These are phyloP conservation scores for Coccyzus lansbergi DNA, from an alignment of 2,797 vertebrate genomes.

Conservation along the genomic window DNA sequence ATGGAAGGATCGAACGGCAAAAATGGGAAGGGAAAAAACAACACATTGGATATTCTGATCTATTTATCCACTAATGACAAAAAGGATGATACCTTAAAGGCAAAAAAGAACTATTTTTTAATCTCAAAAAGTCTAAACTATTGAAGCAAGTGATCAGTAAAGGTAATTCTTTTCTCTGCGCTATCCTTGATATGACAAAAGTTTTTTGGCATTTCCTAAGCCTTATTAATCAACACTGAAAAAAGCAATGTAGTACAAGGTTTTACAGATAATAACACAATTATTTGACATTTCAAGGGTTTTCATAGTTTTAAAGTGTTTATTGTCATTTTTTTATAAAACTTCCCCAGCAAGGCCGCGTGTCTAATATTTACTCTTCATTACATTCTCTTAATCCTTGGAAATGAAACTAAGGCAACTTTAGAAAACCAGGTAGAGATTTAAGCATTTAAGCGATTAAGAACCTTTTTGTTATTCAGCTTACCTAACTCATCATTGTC, in stretches of 20 bases:
- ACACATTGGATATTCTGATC: neutral
- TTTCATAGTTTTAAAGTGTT: neutral
- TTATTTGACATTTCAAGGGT: neutral
- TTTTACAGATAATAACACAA: neutral
- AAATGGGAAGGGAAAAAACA: neutral
- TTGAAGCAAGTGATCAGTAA: neutral
- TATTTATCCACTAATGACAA: neutral
- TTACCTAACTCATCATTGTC: constrained; percentile 39
- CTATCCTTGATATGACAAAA: neutral
- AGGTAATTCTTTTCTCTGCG: neutral
- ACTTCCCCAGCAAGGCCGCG: neutral
- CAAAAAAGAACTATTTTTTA: neutral
- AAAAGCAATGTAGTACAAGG: neutral
- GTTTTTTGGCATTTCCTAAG: neutral
- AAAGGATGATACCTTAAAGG: neutral
- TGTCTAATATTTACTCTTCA: neutral
- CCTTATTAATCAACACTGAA: neutral
- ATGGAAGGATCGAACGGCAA: neutral
- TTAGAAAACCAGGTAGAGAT: constrained; percentile 12
- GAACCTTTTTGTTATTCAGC: neutral
- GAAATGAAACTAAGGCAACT: constrained; percentile 18
- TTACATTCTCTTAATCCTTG: constrained; percentile 9
- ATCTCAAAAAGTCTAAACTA: neutral
- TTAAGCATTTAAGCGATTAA: constrained; percentile 53
- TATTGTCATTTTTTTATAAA: neutral